phyloP scores from a whole-genome alignment of 1,140 invertebrate genomes.

The Panulirus ornatus region DNA sequence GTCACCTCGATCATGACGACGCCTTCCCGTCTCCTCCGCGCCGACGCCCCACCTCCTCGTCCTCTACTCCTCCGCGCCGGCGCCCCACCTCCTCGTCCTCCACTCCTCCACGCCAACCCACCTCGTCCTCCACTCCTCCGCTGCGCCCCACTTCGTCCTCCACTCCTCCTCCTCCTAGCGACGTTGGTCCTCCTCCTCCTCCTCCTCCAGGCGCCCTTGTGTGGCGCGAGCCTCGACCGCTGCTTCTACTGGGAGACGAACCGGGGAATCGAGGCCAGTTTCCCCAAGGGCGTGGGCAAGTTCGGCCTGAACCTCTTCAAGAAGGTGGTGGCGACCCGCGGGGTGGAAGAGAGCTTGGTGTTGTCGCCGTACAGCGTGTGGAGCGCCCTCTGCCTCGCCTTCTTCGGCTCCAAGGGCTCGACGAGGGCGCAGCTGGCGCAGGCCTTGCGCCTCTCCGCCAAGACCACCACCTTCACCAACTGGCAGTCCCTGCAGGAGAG shows the following conservation, averaged over 20 bases:
- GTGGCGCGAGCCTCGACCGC: not conserved
- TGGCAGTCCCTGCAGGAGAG: conserved; percentile 65
- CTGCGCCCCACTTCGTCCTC: too few relatives aligned
- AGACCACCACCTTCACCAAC: conserved; percentile 64
- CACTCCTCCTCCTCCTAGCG: too few relatives aligned
- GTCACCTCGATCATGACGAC: too few relatives aligned
- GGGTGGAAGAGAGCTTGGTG: conserved; percentile 84
- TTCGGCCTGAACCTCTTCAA: conserved; percentile 58
- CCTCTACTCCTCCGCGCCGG: too few relatives aligned
- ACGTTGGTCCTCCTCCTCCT: not conserved
- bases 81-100: too few relatives aligned
- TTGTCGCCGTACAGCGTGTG: conserved; percentile 92
- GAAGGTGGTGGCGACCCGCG: conserved; percentile 29
- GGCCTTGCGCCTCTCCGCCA: conserved; percentile 26
- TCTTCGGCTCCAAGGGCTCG: conserved; percentile 85
- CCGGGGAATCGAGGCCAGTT: not conserved
- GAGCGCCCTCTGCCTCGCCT: conserved; percentile 87
- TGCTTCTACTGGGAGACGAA: not conserved
- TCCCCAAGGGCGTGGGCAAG: conserved; percentile 15
- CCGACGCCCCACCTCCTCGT: too few relatives aligned
- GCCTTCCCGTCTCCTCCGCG: too few relatives aligned
- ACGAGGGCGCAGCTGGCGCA: conserved; percentile 78
- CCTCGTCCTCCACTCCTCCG: too few relatives aligned
- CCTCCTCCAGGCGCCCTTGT: not conserved
- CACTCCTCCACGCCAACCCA: too few relatives aligned